phyloP scores from a whole-genome alignment of 1,140 invertebrate species.

The Agrypnia vestita region DNA sequence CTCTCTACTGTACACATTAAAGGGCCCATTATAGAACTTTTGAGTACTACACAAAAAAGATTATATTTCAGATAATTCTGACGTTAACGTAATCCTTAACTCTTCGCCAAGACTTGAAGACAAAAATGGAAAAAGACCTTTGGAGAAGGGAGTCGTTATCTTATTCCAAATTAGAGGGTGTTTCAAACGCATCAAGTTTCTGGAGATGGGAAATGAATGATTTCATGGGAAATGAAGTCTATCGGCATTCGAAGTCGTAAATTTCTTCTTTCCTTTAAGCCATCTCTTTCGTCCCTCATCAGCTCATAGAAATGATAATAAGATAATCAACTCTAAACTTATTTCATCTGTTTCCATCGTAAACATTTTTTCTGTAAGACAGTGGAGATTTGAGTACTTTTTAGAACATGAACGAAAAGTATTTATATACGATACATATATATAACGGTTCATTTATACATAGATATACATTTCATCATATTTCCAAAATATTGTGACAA shows the following conservation, averaged over 20 bases:
- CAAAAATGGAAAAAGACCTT: too few relatives aligned
- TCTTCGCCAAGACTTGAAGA: neutral
- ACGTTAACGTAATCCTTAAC: neutral
- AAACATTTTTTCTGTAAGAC: too few relatives aligned
- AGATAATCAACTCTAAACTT: neutral
- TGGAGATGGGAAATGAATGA: neutral
- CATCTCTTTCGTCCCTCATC: neutral
- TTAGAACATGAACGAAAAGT: too few relatives aligned
- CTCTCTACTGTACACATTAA: neutral
- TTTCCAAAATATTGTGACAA: too few relatives aligned
- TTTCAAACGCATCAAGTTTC: neutral
- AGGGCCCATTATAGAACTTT: neutral
- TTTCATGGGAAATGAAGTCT: too few relatives aligned
- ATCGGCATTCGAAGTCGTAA: constrained; percentile 1
- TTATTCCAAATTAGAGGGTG: too few relatives aligned
- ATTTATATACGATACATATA: too few relatives aligned
- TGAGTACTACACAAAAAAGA: neutral
- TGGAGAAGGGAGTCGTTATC: neutral
- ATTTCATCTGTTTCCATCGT: neutral
- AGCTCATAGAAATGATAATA: neutral
- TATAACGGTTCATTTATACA: too few relatives aligned
- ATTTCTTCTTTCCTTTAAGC: constrained; percentile 5
- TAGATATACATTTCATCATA: too few relatives aligned
- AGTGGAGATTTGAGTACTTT: too few relatives aligned
- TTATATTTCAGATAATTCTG: neutral